Conservation (phyloP, 2,797 vertebrate genomes). For the Siniperca obscura region DNA sequence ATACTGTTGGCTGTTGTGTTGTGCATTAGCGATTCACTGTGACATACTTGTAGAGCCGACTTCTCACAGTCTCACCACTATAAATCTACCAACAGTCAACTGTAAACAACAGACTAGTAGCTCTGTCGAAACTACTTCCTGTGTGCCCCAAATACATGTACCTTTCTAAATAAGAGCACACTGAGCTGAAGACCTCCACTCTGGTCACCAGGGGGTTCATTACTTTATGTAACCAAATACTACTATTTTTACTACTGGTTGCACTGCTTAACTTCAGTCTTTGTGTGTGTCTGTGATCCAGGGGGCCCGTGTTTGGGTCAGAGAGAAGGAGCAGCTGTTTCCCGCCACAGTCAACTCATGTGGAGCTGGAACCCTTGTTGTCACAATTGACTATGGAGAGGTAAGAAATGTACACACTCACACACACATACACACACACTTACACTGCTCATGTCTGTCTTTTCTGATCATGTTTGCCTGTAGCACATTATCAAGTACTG, state of each 20-base stretch:
- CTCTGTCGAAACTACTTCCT: not conserved
- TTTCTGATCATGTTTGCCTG: not conserved
- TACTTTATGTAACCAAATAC: not conserved
- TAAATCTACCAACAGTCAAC: not conserved
- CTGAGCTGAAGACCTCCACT: slow-evolving; percentile 4
- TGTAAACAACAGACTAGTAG: not conserved
- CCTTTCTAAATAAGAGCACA: not conserved
- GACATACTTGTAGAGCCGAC: not conserved
- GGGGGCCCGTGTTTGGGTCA: slow-evolving; percentile 92
- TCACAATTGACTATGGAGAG: slow-evolving; percentile 91
- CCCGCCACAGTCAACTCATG: slow-evolving; percentile 89
- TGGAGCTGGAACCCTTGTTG: slow-evolving; percentile 84
- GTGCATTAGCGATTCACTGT: not conserved
- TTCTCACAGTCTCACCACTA: not conserved
- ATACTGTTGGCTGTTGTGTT: not conserved
- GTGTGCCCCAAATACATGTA: not conserved
- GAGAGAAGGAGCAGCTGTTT: slow-evolving; percentile 89
- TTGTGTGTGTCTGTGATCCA: slow-evolving; percentile 79
- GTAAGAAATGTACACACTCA: slow-evolving; percentile 77
- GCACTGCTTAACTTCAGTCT: not conserved
- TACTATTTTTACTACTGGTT: not conserved
- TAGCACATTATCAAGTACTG: not conserved
- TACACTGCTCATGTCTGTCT: not conserved
- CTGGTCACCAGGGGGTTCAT: not conserved
- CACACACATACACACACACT: not conserved